Base-by-base conservation (phyloP, 92 coral and sea anemone genomes). In the Zoanthus sansibaricus region DNA sequence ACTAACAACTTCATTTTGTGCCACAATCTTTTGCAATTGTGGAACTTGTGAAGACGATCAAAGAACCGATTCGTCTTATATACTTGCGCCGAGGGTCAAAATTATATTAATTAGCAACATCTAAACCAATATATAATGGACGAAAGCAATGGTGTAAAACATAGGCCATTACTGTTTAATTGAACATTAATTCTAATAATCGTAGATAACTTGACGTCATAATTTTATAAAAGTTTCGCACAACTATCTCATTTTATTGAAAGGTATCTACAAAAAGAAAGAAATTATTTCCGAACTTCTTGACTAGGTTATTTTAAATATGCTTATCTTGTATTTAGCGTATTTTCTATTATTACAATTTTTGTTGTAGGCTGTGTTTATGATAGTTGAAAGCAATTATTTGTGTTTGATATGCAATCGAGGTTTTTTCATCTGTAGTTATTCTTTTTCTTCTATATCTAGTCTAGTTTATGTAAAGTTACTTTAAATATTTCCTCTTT, bases 221-320 rank as follows among this genome's bases (percentile, higher is more conserved):
- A 17, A 16, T 48, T 15, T 13, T 73, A 37, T 73, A 31, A 15
- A 37, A 73, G 9, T 48, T 73, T 62, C 20, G 8, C 37, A 11
- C 25, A 73, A 73, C 44, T 73, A 73, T 10, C 33, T 45, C 42
- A 17, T 45, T 9, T 44, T 16, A 73, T 73, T 73, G 8, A 48
- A 2, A 42, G 52, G 10, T 73, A 73, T 4, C 77, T 73, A 6
- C 52, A 14, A 14, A 73, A 33, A 48, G 37, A 73, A 37, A 45
- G 17, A 73, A 73, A 73, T 48, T 37, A 37, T 73, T 48, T 73
- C 77, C 52, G 77, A 73, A 37, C 52, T 73, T 73, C 77, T 73
- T 73, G 52, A 37, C 25, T 73, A 18, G 54, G 77, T 44, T 73
- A 73, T 73, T 73, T 37, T 15, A 73, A 73, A 44, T 48, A 73